Conservation (phyloP, 1,140 invertebrate genomes). For the Drosophila parabipectinata region DNA sequence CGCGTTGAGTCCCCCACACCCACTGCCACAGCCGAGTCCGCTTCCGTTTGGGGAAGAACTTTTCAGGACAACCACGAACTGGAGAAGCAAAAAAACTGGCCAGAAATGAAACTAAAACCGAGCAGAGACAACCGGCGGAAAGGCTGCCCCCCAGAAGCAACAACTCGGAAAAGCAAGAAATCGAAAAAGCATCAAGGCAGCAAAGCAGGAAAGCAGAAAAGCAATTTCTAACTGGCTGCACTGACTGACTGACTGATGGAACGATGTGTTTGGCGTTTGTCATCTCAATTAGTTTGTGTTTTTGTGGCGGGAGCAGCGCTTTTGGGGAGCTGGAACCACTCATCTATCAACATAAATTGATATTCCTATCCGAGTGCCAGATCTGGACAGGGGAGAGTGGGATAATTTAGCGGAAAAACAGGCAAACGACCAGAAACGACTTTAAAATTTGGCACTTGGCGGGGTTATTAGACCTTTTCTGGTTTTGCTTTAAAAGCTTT, state of each 20-base stretch:
- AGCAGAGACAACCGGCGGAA: slow-evolving; percentile 22
- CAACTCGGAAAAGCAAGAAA: slow-evolving; percentile 19
- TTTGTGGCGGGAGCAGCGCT: slow-evolving; percentile 8
- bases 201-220: slow-evolving; percentile 25
- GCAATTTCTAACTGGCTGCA: slow-evolving; percentile 51
- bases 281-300: slow-evolving; percentile 46
- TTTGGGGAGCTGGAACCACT: slow-evolving; percentile 12
- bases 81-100: slow-evolving; percentile 13
- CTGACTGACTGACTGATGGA: slow-evolving; percentile 42
- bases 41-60: slow-evolving; percentile 41
- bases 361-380: slow-evolving; percentile 34
- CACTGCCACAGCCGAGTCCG: slow-evolving; percentile 23
- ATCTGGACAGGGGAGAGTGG: slow-evolving; percentile 5
- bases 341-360: slow-evolving; percentile 47
- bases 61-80: slow-evolving; percentile 33
- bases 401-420: neutral
- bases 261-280: slow-evolving; percentile 55
- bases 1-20: slow-evolving; percentile 45
- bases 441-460: neutral
- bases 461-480: neutral
- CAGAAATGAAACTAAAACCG: slow-evolving; percentile 17
- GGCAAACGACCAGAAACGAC: neutral
- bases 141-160: slow-evolving; percentile 3
- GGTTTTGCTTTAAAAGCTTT: neutral
- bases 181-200: slow-evolving; percentile 15